Evolutionary conservation across 2,888 invertebrate genomes (phyloP), one percentile per base, ranked within the genome.

Genomic region (Itoplectis maculator): DNA sequence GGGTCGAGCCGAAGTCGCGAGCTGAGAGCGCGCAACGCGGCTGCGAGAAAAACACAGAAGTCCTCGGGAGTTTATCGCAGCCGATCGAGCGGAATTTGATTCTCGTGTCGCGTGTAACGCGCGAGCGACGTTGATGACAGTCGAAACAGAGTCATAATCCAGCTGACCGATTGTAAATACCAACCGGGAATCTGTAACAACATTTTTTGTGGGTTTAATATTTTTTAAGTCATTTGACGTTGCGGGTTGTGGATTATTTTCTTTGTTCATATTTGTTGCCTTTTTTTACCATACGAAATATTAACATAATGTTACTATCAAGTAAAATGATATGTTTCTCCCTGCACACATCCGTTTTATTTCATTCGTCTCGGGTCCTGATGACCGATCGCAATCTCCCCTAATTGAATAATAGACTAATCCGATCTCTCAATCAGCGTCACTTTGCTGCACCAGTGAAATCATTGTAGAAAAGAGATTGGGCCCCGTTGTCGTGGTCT

Each of bases 401-500:
- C 1, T 63, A 45, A 78, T 65, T 72, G 78, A 65, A 72, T 72
- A 29, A 78, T 63, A 63, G 56, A 54, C 45, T 56, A 72, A 78
- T 78, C 54, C 78, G 70, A 72, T 78, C 78, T 37, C 51, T 65
- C 70, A 78, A 78, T 78, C 51, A 72, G 54, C 65, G 51, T 54
- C 70, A 78, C 51, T 78, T 78, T 65, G 54, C 54, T 54, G 15
- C 20, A 61, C 13, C 15, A 42, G 49, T 51, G 56, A 35, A 35
- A 72, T 78, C 29, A 72, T 72, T 65, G 65, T 2, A 37, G 56
- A 72, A 45, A 45, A 70, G 63, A 63, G 63, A 63, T 77, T 63
- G 51, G 37, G 40, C 51, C 51, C 51, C 13, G 15, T 61, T 54
- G 65, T 65, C 11, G 35, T n/a, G 29, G n/a, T 15, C 49, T 20